Percentiles rank a stretch among this genome's conserved stretches.
Evolutionary conservation across 2,113 vertebrate species (phyloP).

Genomic region (Ranitomeya imitator): DNA sequence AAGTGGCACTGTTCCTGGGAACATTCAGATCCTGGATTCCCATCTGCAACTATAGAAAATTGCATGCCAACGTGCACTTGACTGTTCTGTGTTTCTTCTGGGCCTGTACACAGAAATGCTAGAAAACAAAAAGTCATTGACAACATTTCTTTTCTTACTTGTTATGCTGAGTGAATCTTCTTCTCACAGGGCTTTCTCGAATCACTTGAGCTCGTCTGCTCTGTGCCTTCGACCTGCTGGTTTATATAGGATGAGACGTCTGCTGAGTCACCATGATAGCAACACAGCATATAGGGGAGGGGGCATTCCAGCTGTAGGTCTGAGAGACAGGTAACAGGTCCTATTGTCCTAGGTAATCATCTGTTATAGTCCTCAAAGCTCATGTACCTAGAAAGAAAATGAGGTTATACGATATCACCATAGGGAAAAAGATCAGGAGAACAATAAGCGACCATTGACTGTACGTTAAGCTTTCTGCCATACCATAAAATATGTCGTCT

Average conservation of each 20-base stretch:
- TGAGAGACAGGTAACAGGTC: neutral
- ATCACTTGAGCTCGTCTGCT: neutral
- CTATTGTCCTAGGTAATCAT: neutral
- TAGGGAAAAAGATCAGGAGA: too few species aligned
- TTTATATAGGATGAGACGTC: neutral
- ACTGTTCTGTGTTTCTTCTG: too few species aligned
- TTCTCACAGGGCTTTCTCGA: neutral
- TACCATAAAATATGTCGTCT: too few species aligned
- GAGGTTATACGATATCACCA: too few species aligned
- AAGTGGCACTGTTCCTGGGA: neutral
- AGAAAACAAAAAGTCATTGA: too few species aligned
- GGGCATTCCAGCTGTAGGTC: neutral
- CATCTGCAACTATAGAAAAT: too few species aligned
- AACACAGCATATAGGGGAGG: neutral
- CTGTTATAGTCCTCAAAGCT: neutral
- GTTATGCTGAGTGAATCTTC: neutral
- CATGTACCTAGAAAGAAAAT: too few species aligned
- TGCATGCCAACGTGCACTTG: too few species aligned
- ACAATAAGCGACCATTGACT: too few species aligned
- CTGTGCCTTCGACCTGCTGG: neutral
- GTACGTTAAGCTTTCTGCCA: too few species aligned
- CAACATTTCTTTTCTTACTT: neutral
- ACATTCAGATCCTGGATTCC: too few species aligned
- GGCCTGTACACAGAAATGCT: too few species aligned
- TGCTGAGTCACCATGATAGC: conserved; percentile 51